Evolutionary conservation across 2,797 vertebrate genomes (phyloP), one percentile per base, ranked within the genome.

Genomic region (Myripristis murdjan): DNA sequence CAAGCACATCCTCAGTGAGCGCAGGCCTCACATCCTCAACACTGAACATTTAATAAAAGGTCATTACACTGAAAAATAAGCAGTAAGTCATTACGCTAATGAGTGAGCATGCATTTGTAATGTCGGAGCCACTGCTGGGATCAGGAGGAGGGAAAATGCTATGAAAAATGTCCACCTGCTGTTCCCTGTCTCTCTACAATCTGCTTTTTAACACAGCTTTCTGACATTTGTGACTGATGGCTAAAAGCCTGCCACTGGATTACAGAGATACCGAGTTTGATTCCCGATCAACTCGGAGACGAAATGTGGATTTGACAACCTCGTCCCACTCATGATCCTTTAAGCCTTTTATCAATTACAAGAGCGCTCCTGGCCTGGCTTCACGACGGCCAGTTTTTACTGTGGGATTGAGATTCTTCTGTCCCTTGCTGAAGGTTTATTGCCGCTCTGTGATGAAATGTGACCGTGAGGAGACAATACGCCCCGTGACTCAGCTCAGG

Each of bases 401-500:
- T 12, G 47, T 26, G 60, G 55, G 41, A 61, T n/a, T 23, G 11
- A 39, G 23, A 64, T 57, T 55, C 11, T 22, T 63, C 26, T 26
- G 28, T 65, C n/a, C 60, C 23, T 0, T 1, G 1, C 37, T 71
- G 41, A 48, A 71, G 56, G 33, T 33, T 15, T 55, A 55, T 73
- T 49, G 10, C 47, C 49, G 41, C 52, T 64, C 48, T 37, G 22
- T 57, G 33, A 73, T 9, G 1, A 3, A 71, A 87, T 58, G 68
- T 70, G 77, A 60, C 12, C 54, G 43, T 24, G 6, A 31, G 63
- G 14, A 77, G 22, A 70, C 56, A 81, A 66, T 10, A 6, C 10
- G 33, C 11, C 12, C 59, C 14, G 23, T 79, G 69, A 85, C 65
- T 78, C 56, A 64, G 39, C 41, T 5, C 1, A 70, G 64, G 59